phyloP scores from a whole-genome alignment of 1,140 invertebrate genomes.

The Agrilus planipennis region DNA sequence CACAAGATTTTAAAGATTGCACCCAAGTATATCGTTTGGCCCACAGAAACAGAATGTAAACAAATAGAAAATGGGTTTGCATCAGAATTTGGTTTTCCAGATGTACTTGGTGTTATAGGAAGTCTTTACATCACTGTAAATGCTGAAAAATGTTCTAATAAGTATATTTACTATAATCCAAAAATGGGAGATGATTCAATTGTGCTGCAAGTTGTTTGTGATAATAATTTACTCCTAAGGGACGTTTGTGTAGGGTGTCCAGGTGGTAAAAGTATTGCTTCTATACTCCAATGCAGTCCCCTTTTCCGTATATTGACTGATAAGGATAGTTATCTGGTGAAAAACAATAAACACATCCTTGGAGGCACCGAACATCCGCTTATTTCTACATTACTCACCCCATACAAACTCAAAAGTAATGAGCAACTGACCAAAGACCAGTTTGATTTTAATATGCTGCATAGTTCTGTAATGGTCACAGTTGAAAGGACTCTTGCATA shows the following conservation, averaged over 20 bases:
- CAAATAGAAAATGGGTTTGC: conserved; percentile 11
- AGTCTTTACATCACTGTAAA: conserved; percentile 10
- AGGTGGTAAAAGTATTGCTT: conserved; percentile 10
- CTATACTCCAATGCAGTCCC: conserved; percentile 13
- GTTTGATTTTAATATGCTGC: conserved; percentile 14
- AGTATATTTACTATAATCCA: conserved; percentile 9
- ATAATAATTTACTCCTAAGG: conserved; percentile 13
- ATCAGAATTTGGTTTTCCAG: conserved; percentile 12
- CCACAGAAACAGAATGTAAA: conserved; percentile 6
- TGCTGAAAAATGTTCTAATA: neutral
- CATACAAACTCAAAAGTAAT: conserved; percentile 5
- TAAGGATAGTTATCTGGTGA: conserved; percentile 8
- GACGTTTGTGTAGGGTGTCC: conserved; percentile 16
- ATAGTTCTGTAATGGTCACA: conserved; percentile 9
- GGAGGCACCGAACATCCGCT: conserved; percentile 16
- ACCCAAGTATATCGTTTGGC: conserved; percentile 12
- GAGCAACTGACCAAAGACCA: conserved; percentile 10
- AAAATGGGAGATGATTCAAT: conserved; percentile 12
- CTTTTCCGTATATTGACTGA: conserved; percentile 9
- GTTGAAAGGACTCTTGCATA: conserved; percentile 14
- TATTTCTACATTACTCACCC: conserved; percentile 14
- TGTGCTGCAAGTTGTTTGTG: conserved; percentile 17
- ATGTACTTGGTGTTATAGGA: conserved; percentile 16
- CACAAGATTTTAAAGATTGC: conserved; percentile 8
- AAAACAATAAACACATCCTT: conserved; percentile 13